Conservation (phyloP, 2,797 vertebrate species). For the Sebastes trivittatus region DNA sequence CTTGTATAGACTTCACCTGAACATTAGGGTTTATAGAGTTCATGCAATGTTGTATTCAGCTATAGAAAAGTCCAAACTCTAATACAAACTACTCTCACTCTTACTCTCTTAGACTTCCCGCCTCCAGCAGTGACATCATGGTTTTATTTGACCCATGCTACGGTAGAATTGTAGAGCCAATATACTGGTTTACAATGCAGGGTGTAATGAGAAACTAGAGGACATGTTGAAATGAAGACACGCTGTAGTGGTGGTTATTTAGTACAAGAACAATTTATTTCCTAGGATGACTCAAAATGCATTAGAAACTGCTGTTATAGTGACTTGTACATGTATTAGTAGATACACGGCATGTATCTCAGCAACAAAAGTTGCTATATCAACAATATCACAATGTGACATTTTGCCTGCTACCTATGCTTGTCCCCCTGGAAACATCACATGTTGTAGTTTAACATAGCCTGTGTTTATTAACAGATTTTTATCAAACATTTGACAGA, state of each 20-base stretch:
- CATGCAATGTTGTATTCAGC: too few relatives aligned
- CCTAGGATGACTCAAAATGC: background rate
- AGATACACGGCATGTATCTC: background rate
- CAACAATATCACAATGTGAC: background rate
- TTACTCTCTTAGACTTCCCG: background rate
- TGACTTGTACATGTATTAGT: background rate
- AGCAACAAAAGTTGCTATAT: background rate
- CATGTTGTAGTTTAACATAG: background rate
- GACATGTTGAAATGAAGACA: too few relatives aligned
- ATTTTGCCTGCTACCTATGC: background rate
- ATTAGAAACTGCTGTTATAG: background rate
- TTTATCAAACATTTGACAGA: background rate
- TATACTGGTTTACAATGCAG: background rate
- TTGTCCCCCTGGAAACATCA: background rate
- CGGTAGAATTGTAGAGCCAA: background rate
- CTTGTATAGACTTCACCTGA: too few relatives aligned
- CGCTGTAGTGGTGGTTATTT: background rate
- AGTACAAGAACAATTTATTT: background rate
- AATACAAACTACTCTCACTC: background rate
- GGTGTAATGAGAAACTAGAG: background rate
- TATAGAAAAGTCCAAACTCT: background rate
- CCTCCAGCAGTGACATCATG: background rate
- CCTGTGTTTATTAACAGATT: background rate
- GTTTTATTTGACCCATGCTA: background rate
- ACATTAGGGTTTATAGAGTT: too few relatives aligned